These are phyloP conservation scores for Cotesia typhae DNA, from an alignment of 1,140 invertebrate species.

Conservation along the genomic window DNA sequence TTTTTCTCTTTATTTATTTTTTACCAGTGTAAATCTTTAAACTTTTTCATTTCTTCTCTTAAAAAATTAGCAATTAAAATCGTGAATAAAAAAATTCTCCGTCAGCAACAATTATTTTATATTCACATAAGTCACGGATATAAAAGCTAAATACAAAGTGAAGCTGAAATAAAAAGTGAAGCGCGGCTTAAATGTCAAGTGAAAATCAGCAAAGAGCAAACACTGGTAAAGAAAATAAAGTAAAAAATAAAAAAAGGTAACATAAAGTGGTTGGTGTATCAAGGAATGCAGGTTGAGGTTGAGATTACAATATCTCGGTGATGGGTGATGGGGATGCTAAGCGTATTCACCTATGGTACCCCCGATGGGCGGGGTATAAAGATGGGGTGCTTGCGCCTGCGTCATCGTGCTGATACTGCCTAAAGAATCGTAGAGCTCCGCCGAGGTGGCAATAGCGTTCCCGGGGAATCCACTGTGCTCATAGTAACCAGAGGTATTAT, in stretches of 20 bases:
- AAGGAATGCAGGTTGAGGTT: slow-evolving; percentile 20
- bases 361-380: slow-evolving; percentile 81
- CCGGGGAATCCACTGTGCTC: slow-evolving; percentile 72
- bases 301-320: slow-evolving; percentile 21
- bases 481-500: slow-evolving; percentile 67
- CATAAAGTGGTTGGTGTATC: slow-evolving; percentile 15
- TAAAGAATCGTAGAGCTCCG: slow-evolving; percentile 75
- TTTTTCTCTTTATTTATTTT: too few relatives aligned
- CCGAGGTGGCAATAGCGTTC: slow-evolving; percentile 68
- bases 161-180: too few relatives aligned
- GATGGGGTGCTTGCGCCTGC: slow-evolving; percentile 72
- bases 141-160: too few relatives aligned
- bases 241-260: slow-evolving; percentile 31
- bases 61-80: too few relatives aligned
- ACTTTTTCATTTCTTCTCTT: too few relatives aligned
- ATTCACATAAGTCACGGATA: too few relatives aligned
- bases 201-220: too few relatives aligned
- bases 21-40: too few relatives aligned
- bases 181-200: too few relatives aligned
- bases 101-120: too few relatives aligned
- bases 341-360: slow-evolving; percentile 74
- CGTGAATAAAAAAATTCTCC: too few relatives aligned
- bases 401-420: slow-evolving; percentile 77
- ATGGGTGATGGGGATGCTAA: slow-evolving; percentile 25
- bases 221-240: slow-evolving; percentile 36